These are phyloP conservation scores for Fukomys damarensis DNA, from an alignment of 2,113 vertebrate species.

Conservation along the genomic window DNA sequence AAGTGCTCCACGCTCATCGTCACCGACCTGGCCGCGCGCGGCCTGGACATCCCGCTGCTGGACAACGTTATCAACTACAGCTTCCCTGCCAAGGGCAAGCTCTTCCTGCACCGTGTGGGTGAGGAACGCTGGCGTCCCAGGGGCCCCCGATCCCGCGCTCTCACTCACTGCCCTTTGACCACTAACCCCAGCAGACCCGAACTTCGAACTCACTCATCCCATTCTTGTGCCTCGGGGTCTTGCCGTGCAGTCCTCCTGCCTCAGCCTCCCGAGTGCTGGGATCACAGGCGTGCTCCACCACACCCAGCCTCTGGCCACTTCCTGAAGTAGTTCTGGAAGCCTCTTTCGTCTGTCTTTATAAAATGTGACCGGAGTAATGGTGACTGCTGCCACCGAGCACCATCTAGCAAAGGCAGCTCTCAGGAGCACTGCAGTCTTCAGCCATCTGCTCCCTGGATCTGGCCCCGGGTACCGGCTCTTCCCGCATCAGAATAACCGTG, in stretches of 20 bases:
- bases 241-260: background rate
- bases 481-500: background rate
- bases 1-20: slow-evolving; percentile 95
- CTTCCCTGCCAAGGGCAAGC: slow-evolving; percentile 96
- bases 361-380: background rate
- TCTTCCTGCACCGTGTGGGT: slow-evolving; percentile 98
- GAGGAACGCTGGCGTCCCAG: slow-evolving; percentile 65
- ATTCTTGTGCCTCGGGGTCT: background rate
- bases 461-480: background rate
- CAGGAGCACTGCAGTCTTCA: background rate
- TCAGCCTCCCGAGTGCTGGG: background rate
- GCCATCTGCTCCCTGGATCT: background rate
- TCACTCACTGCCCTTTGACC: no score
- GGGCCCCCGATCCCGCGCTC: background rate
- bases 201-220: background rate
- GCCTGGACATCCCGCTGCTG: slow-evolving; percentile 97
- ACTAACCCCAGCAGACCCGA: background rate
- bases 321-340: background rate
- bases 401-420: background rate
- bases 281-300: background rate
- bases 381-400: background rate
- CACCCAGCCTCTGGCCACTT: background rate
- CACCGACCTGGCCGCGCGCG: slow-evolving; percentile 96
- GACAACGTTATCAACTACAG: slow-evolving; percentile 99
- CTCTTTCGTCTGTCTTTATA: background rate